Conservation (phyloP, 2,888 invertebrate species). For the Chymomyza caudatula region DNA sequence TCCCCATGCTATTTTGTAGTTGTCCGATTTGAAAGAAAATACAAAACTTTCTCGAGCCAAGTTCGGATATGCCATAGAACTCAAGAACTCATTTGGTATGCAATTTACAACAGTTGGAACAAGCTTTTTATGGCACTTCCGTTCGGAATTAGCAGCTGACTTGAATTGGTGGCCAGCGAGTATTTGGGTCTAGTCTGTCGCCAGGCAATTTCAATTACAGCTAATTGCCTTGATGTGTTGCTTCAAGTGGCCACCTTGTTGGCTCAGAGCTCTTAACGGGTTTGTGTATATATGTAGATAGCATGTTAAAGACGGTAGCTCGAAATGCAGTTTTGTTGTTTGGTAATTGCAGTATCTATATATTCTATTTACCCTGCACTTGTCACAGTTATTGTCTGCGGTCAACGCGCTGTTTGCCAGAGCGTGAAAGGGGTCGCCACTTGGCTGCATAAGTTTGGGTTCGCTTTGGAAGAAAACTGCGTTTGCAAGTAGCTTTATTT, state of each 20-base stretch:
- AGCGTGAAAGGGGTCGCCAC: constrained; percentile 23
- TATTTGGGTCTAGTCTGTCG: constrained; percentile 7
- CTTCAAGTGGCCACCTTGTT: background rate
- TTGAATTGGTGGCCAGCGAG: constrained; percentile 1
- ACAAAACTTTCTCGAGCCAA: constrained; percentile 38
- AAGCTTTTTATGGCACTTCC: constrained; percentile 55
- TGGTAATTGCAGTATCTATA: constrained; percentile 7
- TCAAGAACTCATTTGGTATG: constrained; percentile 30
- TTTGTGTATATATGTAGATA: constrained; percentile 7
- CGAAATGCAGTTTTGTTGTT: background rate
- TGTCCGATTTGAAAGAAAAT: constrained; percentile 24
- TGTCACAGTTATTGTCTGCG: constrained; percentile 6
- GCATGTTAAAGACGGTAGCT: background rate
- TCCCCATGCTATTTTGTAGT: background rate
- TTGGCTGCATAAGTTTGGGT: background rate
- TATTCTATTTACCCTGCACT: constrained; percentile 22
- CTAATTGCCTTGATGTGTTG: background rate
- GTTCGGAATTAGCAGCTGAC: constrained; percentile 41
- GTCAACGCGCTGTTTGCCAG: constrained; percentile 14
- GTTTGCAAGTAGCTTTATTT: background rate
- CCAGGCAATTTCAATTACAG: background rate
- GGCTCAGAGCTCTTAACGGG: constrained; percentile 19
- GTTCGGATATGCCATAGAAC: constrained; percentile 25
- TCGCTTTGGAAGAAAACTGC: background rate
- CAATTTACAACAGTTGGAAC: constrained; percentile 17